Evolutionary conservation across 2,113 vertebrate genomes (phyloP).

Genomic region (Pantherophis guttatus): DNA sequence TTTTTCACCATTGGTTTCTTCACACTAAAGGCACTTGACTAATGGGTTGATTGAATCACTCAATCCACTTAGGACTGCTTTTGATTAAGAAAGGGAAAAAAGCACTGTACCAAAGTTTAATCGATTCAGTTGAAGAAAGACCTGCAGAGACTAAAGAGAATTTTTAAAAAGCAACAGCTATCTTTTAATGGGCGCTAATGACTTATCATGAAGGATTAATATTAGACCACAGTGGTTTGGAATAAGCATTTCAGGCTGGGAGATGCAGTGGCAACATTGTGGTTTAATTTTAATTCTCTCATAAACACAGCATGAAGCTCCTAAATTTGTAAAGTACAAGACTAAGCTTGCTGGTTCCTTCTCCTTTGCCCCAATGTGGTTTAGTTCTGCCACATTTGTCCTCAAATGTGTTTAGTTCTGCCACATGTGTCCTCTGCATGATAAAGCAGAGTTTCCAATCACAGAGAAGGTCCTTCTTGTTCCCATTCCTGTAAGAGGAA

Average conservation of each 20-base stretch:
- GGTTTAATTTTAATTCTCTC: background rate
- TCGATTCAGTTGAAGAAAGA: slow-evolving; percentile 20
- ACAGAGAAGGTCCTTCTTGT: background rate
- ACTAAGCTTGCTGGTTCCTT: background rate
- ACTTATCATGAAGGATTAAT: background rate
- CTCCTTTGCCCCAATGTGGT: background rate
- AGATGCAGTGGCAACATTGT: background rate
- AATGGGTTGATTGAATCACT: background rate
- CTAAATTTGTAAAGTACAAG: background rate
- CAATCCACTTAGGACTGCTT: background rate
- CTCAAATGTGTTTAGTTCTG: background rate
- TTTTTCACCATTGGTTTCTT: slow-evolving; percentile 10
- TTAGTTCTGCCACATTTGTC: background rate
- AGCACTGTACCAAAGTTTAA: background rate
- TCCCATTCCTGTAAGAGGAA: background rate
- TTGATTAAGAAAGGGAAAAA: slow-evolving; percentile 10
- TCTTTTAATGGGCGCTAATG: slow-evolving; percentile 6
- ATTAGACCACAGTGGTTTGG: background rate
- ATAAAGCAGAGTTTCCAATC: background rate
- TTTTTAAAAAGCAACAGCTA: background rate
- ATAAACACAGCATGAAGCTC: background rate
- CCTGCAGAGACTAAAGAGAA: background rate
- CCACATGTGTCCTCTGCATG: background rate
- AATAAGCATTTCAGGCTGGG: background rate
- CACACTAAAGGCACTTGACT: background rate